Base-by-base conservation (phyloP, 2,113 vertebrate species). In the Illadopsis cleaveri region DNA sequence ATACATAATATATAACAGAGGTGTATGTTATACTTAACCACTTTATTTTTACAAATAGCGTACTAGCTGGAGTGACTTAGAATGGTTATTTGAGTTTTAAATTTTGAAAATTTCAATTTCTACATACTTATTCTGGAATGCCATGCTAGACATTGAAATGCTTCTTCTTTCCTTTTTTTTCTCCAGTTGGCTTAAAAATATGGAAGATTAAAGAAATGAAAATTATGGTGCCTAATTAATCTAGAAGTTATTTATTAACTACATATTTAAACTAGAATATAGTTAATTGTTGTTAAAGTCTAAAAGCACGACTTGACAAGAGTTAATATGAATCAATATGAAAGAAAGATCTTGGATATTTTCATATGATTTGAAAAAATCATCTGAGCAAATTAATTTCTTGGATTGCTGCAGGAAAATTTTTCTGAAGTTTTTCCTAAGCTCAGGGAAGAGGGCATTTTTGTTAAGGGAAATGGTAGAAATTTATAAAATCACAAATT, bases 151-250 rank as follows among this genome's bases (percentile, higher is more conserved):
- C 7, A 28, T 7, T n/a, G 6, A 37, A 82, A 45, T 27, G 3
- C 1, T 0, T 65, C 35, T 12, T 31, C 3, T 11, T 35, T 37
- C 2, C 5, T 45, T 60, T 60, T 15, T 64, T 53, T 9, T 9
- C 2, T 37, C 3, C 6, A 12, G 1, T 14, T 73, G 2, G 1
- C 53, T 70, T 78, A 28, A 80, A 91, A 77, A 19, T 27, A n/a
- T 7, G 4, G 20, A 48, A 58, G 10, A 51, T 21, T 28, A 57
- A 42, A 56, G 9, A 65, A 70, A 48, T 9, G 0, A 64, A 61
- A 53, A 19, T 0, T 2, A 38, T 12, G 44, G 2, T 38, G 1
- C 31, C 5, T 15, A 73, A 17, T 38, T 68, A 73, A 51, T 11
- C 2, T 78, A 22, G 4, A 37, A 45, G 8, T 28, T 73, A 9